These are phyloP conservation scores for Anoplius nigerrimus DNA, from an alignment of 2,888 invertebrate species.

Conservation along the genomic window DNA sequence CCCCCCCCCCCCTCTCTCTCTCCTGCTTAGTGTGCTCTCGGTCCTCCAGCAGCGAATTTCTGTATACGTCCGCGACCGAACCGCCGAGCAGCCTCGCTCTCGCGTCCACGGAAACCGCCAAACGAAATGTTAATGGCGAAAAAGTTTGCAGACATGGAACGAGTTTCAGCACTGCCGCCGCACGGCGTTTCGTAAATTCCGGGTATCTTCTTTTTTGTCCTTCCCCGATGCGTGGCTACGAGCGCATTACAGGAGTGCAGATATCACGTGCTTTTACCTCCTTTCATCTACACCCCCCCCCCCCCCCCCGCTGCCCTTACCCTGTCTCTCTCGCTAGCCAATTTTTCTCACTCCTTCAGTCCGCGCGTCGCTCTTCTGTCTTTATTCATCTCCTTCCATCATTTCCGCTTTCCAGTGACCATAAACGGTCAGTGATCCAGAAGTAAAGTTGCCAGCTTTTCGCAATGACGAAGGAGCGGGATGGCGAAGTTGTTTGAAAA, in stretches of 20 bases:
- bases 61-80: no score
- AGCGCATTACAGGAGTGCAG: no score
- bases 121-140: constrained; percentile 37
- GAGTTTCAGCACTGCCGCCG: constrained; percentile 5
- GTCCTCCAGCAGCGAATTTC: no score
- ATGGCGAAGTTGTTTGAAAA: no score
- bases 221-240: not conserved
- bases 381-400: not conserved
- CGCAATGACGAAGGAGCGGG: no score
- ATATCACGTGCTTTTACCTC: no score
- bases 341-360: no score
- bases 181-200: not conserved
- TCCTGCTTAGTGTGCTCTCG: not conserved
- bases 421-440: no score
- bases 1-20: not conserved
- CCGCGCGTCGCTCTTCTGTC: not conserved
- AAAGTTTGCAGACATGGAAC: constrained; percentile 28
- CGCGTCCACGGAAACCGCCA: constrained; percentile 3
- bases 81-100: not conserved
- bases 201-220: not conserved
- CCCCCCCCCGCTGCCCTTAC: no score
- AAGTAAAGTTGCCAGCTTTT: no score
- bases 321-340: no score
- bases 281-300: not conserved
- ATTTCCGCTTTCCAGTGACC: not conserved